Conservation (phyloP, 2,797 vertebrate genomes). For the Chelonia mydas region DNA sequence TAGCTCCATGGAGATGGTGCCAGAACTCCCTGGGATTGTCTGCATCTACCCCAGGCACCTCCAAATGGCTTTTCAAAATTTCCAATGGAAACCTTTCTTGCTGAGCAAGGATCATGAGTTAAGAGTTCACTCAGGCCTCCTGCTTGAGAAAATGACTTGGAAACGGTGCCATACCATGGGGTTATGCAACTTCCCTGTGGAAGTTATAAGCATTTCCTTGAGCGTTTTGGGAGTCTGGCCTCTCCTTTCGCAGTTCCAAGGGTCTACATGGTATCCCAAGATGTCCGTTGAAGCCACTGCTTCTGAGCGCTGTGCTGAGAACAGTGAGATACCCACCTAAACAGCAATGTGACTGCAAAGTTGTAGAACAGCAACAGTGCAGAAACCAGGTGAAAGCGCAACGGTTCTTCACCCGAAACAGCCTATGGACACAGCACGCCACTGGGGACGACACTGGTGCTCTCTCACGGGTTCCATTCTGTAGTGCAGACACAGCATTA, state of each 20-base stretch:
- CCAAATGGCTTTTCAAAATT: neutral
- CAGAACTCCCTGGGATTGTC: neutral
- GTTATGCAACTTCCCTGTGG: neutral
- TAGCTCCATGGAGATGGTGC: neutral
- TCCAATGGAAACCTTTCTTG: neutral
- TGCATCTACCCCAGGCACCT: neutral
- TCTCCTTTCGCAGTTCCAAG: neutral
- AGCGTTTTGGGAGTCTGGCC: neutral
- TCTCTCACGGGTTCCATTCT: neutral
- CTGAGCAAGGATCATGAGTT: neutral
- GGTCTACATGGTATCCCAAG: neutral
- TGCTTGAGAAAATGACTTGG: neutral
- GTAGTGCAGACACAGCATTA: neutral
- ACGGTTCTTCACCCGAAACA: neutral
- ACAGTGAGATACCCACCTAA: neutral
- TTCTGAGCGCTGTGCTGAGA: neutral
- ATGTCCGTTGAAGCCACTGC: neutral
- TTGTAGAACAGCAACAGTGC: neutral
- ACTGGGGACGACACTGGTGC: neutral
- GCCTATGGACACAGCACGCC: neutral
- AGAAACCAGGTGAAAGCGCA: neutral
- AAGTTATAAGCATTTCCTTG: slow-evolving; percentile 1
- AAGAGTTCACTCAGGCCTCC: neutral
- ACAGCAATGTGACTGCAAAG: neutral
- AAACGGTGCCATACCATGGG: neutral